These are phyloP conservation scores for Pedionomus torquatus DNA, from an alignment of 2,113 vertebrate genomes.

Conservation along the genomic window DNA sequence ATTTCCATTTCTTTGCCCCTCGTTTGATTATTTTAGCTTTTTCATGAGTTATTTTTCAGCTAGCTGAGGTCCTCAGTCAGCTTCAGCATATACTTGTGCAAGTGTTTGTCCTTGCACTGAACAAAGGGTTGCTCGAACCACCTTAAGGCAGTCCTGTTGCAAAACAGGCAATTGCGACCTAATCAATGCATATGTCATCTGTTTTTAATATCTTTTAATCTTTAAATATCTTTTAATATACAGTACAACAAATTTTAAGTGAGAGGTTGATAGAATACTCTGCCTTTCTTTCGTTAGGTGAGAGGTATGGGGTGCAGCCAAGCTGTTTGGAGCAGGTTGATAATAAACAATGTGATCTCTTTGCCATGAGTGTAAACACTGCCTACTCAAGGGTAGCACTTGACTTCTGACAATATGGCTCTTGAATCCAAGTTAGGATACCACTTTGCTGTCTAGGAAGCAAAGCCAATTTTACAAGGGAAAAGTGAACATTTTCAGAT, in stretches of 20 bases:
- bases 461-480: neutral
- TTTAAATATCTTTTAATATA: neutral
- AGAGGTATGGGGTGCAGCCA: neutral
- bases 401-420: neutral
- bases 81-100: neutral
- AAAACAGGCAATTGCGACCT: neutral
- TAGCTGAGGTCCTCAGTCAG: neutral
- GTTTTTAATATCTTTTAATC: neutral
- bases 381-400: neutral
- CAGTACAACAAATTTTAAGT: neutral
- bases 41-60: neutral
- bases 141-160: neutral
- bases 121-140: neutral
- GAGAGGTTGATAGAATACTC: neutral
- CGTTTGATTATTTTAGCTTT: neutral
- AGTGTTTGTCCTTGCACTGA: neutral
- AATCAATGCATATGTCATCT: fast-evolving
- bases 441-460: neutral
- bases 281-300: neutral
- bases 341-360: neutral
- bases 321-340: neutral
- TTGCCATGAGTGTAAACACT: neutral
- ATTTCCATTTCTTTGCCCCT: neutral
- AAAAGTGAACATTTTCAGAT: neutral
- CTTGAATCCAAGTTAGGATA: neutral